Evolutionary conservation across 2,888 invertebrate genomes (phyloP), one percentile per base, ranked within the genome.

Genomic region (Calameuta filiformis): DNA sequence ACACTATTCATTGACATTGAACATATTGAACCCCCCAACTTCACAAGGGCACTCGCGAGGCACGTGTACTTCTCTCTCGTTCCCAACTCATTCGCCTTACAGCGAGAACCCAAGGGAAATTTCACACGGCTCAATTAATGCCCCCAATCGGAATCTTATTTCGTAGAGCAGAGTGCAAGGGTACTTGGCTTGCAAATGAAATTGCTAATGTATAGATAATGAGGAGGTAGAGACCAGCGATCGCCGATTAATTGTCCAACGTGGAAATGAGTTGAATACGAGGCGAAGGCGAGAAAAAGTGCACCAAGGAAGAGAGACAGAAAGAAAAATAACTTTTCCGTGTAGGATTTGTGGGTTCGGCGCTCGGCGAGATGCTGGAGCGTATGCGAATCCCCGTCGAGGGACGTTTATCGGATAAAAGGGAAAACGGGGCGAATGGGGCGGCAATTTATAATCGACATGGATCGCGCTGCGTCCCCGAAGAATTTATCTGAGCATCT

Each of bases 161-260:
- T 87, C 84, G 86, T 81, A 85, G 83, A 33, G 69, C 33, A 68
- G 33, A 15, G 68, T 12, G 69, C 34, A 30, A 35, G n/a, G n/a
- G 56, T 35, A 30, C 68, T 68, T 40, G 35, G 71, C 69, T 74
- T 73, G 76, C 73, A 69, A 78, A 77, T 83, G 81, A 87, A 90
- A 89, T 89, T 87, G 86, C 87, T 85, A 90, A 90, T 90, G 89
- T 89, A 90, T 91, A 88, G 84, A 87, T 90, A 89, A 89, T 89
- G 86, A 15, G 40, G 40, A 15, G 40, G 40, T 40, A 40, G 40
- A 40, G 15, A 15, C 15, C 15, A 40, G 40, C 15, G 6, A 6
- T 40, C 15, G 40, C 40, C 40, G 40, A 40, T 40, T 0, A 40
- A 40, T 6, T 6, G 15, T 15, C 15, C 15, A 15, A 15, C 4